phyloP scores from a whole-genome alignment of 2,797 vertebrate genomes.

The Dromococcyx pavoninus region DNA sequence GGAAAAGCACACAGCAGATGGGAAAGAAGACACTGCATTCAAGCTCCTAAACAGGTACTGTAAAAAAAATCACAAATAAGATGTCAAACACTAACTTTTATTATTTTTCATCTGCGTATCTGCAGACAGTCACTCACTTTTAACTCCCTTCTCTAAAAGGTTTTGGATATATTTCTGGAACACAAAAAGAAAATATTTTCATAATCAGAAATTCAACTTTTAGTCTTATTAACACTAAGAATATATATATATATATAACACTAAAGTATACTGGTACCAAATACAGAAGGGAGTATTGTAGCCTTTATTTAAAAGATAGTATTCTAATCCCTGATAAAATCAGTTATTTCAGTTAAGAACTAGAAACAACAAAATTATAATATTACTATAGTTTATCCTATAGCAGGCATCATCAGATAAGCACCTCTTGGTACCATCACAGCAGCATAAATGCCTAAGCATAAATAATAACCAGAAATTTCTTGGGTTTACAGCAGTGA shows the following conservation, averaged over 20 bases:
- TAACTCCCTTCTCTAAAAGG: neutral
- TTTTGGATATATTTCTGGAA: neutral
- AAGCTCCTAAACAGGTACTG: neutral
- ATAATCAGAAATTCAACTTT: neutral
- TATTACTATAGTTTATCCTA: neutral
- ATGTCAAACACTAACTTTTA: neutral
- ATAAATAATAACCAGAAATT: neutral
- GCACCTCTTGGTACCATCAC: neutral
- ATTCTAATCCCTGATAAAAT: neutral
- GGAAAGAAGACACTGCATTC: neutral
- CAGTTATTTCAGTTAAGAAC: neutral
- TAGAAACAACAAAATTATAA: neutral
- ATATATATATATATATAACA: neutral
- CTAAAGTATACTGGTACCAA: neutral
- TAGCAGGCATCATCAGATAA: neutral
- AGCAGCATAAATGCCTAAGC: neutral
- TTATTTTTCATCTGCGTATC: neutral
- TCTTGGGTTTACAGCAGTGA: neutral
- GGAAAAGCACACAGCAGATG: neutral
- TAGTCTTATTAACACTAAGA: neutral
- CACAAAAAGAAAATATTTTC: neutral
- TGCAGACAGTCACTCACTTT: neutral
- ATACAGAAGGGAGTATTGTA: neutral
- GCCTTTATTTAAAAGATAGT: neutral
- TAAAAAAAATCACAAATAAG: conserved; percentile 4